Conservation (phyloP, 2,888 invertebrate species). For the Sinopyrophorus schimmeli region DNA sequence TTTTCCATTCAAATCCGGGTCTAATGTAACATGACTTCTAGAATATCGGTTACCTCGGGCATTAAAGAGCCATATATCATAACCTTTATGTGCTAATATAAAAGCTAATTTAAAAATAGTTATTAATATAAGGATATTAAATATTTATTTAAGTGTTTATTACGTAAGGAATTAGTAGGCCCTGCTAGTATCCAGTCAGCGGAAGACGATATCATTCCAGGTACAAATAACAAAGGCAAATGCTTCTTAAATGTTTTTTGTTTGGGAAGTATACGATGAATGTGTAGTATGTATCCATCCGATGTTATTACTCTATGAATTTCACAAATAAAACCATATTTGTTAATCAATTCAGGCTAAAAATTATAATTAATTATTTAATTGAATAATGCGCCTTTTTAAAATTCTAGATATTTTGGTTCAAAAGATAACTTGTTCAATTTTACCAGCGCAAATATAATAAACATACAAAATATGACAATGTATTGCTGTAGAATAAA, state of each 20-base stretch:
- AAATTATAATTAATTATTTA: conserved; percentile 1
- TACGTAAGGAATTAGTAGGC: conserved; percentile 56
- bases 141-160: conserved; percentile 2
- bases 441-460: too few relatives aligned
- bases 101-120: conserved; percentile 48
- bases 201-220: conserved; percentile 60
- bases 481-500: too few relatives aligned
- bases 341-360: conserved; percentile 53
- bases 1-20: conserved; percentile 29
- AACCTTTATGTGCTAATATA: conserved; percentile 55
- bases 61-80: conserved; percentile 63
- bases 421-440: too few relatives aligned
- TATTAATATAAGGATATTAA: neutral
- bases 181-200: conserved; percentile 61
- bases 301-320: conserved; percentile 54
- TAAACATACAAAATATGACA: too few relatives aligned
- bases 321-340: conserved; percentile 55
- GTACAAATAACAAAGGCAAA: conserved; percentile 56
- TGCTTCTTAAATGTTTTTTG: conserved; percentile 44
- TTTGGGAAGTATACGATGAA: conserved; percentile 62
- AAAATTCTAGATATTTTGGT: too few relatives aligned
- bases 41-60: conserved; percentile 63
- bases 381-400: neutral
- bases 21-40: conserved; percentile 54
- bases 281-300: conserved; percentile 62